phyloP scores from a whole-genome alignment of 2,888 invertebrate genomes.

The Pollenia angustigena region DNA sequence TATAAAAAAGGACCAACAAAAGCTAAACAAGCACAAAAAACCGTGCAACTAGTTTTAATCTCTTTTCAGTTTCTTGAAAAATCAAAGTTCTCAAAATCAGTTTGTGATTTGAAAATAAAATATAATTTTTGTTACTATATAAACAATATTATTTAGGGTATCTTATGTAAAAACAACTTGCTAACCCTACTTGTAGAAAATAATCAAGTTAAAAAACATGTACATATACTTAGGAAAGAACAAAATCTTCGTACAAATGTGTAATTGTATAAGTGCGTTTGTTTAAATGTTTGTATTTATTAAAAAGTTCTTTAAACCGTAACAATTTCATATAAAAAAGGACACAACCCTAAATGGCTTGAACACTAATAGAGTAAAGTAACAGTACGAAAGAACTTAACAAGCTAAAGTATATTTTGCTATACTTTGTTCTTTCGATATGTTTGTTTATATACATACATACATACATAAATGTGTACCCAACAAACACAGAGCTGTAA shows the following conservation, averaged over 20 bases:
- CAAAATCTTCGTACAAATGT: background rate
- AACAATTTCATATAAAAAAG: conserved; percentile 46
- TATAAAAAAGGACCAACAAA: too few species aligned
- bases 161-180: background rate
- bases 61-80: background rate
- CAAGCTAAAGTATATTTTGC: conserved; percentile 19
- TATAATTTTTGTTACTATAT: too few species aligned
- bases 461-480: too few species aligned
- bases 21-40: too few species aligned
- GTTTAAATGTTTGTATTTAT: conserved; percentile 3
- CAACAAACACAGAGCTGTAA: too few species aligned
- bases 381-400: background rate
- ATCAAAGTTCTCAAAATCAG: background rate
- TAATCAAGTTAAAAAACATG: too few species aligned
- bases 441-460: background rate
- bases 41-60: background rate
- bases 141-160: background rate
- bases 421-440: background rate
- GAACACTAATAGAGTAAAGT: conserved; percentile 55
- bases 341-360: conserved; percentile 60
- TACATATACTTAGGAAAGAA: background rate
- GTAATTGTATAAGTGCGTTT: background rate
- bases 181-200: conserved; percentile 15
- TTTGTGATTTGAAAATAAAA: background rate
- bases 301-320: conserved; percentile 44